phyloP scores from a whole-genome alignment of 1,140 invertebrate genomes.

The Scylla paramamosain region DNA sequence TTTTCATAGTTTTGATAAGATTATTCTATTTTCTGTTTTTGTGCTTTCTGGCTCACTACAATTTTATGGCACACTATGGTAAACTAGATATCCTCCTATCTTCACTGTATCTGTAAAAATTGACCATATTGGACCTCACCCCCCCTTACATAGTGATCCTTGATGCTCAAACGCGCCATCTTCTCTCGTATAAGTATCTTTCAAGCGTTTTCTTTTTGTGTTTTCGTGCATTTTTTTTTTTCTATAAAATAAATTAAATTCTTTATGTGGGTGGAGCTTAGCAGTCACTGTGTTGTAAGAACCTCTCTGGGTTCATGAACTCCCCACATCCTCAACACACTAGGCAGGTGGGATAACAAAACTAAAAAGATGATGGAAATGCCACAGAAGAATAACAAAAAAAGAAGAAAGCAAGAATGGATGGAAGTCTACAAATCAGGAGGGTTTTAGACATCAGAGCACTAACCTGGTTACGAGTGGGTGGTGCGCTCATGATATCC shows the following conservation, averaged over 20 bases:
- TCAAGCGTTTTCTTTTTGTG: neutral
- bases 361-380: no score
- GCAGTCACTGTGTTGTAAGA: neutral
- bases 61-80: neutral
- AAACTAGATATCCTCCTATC: neutral
- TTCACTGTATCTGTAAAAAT: neutral
- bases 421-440: no score
- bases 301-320: no score
- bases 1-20: neutral
- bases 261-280: neutral
- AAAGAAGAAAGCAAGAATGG: no score
- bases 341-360: no score
- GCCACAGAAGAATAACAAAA: no score
- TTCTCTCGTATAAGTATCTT: neutral
- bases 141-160: neutral
- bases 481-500: no score
- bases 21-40: neutral
- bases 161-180: neutral
- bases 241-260: neutral
- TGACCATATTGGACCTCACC: neutral
- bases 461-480: no score
- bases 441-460: no score
- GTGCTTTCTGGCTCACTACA: neutral
- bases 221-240: neutral
- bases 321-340: no score